Conservation (phyloP, 2,113 vertebrate genomes). For the Sphaerodactylus townsendi region DNA sequence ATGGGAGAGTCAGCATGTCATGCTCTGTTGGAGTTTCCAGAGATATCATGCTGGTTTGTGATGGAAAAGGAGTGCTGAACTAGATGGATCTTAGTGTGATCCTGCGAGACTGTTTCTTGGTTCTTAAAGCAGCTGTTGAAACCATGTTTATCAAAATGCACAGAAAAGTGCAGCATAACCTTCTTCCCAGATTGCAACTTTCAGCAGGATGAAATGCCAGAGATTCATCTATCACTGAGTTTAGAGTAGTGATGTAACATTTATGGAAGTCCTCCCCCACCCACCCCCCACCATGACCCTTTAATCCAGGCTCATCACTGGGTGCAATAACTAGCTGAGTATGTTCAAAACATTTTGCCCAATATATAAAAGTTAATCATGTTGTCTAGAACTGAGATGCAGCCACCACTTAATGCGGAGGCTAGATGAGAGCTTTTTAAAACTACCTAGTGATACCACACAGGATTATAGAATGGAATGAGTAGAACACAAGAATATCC, state of each 20-base stretch:
- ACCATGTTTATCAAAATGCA: background rate
- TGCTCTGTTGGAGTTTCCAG: no score
- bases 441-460: background rate
- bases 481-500: conserved; percentile 16
- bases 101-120: background rate
- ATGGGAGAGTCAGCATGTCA: no score
- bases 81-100: background rate
- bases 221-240: background rate
- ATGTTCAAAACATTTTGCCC: conserved; percentile 8
- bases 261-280: background rate
- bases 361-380: conserved; percentile 17
- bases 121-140: background rate
- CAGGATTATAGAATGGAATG: conserved; percentile 16
- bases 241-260: background rate
- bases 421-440: background rate
- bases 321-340: background rate
- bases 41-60: no score
- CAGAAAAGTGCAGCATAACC: background rate
- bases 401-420: background rate
- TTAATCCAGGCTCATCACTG: background rate
- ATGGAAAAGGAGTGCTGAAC: no score
- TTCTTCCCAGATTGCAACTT: background rate
- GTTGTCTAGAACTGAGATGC: conserved; percentile 6
- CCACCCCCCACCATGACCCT: background rate
- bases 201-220: background rate